Evolutionary conservation across 1,140 invertebrate genomes (phyloP).

Genomic region (Drosophila grimshawi): DNA sequence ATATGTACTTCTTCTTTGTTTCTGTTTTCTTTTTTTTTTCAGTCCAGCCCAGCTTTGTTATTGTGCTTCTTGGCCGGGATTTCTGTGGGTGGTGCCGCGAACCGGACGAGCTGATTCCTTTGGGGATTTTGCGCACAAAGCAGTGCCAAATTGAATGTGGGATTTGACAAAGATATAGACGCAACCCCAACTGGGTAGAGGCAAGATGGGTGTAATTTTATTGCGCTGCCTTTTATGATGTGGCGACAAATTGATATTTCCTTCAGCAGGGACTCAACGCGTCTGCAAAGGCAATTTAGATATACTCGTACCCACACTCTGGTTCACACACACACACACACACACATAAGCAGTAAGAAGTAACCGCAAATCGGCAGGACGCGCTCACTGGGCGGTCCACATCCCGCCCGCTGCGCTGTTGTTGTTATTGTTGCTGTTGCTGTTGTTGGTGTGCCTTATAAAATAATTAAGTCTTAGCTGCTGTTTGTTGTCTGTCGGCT

Average conservation of each 20-base stretch:
- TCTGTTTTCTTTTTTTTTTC: conserved; percentile 29
- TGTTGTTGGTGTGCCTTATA: conserved; percentile 58
- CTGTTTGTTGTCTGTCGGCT: conserved; percentile 64
- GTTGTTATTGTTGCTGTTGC: conserved; percentile 37
- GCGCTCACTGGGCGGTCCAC: conserved; percentile 66
- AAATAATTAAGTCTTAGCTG: conserved; percentile 79
- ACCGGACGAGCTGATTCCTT: conserved; percentile 68
- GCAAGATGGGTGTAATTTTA: conserved; percentile 68
- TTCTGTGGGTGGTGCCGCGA: conserved; percentile 26
- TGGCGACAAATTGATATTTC: conserved; percentile 84
- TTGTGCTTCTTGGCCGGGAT: conserved; percentile 42
- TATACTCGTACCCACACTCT: conserved; percentile 36
- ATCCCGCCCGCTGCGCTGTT: conserved; percentile 58
- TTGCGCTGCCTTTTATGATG: conserved; percentile 83
- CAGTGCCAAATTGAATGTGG: conserved; percentile 84
- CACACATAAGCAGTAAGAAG: conserved; percentile 22
- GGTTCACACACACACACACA: background rate
- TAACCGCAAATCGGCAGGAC: conserved; percentile 51
- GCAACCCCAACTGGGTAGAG: conserved; percentile 12
- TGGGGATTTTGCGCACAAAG: conserved; percentile 82
- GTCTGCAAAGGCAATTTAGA: conserved; percentile 74
- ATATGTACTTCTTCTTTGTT: conserved; percentile 57
- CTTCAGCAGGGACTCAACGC: conserved; percentile 33
- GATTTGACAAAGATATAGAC: conserved; percentile 77
- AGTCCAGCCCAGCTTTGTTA: conserved; percentile 42